Conservation (phyloP, 2,797 vertebrate genomes). For the Cheirogaleus major region DNA sequence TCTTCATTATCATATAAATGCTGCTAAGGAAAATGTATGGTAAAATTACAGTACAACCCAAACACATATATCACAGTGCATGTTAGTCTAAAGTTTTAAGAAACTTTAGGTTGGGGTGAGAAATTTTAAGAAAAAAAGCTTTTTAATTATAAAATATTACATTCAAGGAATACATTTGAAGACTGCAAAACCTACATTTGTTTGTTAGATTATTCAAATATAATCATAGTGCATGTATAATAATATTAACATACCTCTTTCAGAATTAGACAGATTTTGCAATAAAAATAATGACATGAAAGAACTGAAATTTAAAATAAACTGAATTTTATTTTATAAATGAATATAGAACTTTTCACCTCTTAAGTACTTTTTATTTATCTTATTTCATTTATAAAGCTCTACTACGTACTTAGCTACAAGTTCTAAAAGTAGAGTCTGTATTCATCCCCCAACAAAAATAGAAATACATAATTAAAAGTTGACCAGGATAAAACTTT, state of each 20-base stretch:
- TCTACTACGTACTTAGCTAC: not conserved
- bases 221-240: not conserved
- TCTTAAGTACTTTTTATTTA: not conserved
- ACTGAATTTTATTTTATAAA: slow-evolving; percentile 33
- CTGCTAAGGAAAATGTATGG: not conserved
- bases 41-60: not conserved
- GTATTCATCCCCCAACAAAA: not conserved
- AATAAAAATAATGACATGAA: not conserved
- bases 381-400: not conserved
- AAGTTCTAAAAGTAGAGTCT: not conserved
- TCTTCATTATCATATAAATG: not conserved
- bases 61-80: not conserved
- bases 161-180: not conserved
- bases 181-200: not conserved
- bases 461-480: slow-evolving; percentile 24
- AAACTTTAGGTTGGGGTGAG: not conserved
- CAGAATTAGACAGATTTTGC: not conserved
- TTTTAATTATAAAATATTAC: not conserved
- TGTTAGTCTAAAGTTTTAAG: not conserved
- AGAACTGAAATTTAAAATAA: slow-evolving; percentile 11
- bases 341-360: not conserved
- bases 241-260: not conserved
- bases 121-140: not conserved
- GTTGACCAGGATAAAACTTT: not conserved
- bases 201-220: not conserved